phyloP scores from a whole-genome alignment of 2,888 invertebrate genomes.

The Desoria tigrina region DNA sequence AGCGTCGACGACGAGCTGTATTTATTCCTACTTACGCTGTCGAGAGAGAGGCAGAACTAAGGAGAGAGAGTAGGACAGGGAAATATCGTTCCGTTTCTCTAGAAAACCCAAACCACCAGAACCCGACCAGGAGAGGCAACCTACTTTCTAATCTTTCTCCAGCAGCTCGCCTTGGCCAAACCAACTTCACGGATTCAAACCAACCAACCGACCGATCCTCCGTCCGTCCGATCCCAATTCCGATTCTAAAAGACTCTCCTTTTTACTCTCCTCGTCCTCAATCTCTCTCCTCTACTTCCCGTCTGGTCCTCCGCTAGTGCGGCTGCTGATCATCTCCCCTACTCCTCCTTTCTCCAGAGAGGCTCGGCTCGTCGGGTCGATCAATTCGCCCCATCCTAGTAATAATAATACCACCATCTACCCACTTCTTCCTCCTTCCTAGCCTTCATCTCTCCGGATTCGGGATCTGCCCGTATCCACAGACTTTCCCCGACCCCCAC shows the following conservation, averaged over 20 bases:
- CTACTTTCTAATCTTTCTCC: conserved; percentile 17
- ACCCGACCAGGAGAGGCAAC: neutral
- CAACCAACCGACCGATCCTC: conserved; percentile 33
- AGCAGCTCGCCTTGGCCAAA: conserved; percentile 12
- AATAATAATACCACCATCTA: neutral
- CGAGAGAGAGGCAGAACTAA: no score
- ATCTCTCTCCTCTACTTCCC: neutral
- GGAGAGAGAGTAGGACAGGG: no score
- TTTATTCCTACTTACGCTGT: no score
- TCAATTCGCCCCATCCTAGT: conserved; percentile 14
- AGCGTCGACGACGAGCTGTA: no score
- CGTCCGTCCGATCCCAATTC: conserved; percentile 35
- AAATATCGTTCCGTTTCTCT: neutral
- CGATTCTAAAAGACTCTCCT: conserved; percentile 33
- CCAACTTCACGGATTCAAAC: conserved; percentile 35
- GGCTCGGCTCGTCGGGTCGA: conserved; percentile 18
- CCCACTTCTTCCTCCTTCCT: neutral
- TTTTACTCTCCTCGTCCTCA: neutral
- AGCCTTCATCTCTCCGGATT: neutral
- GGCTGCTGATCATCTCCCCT: conserved; percentile 7
- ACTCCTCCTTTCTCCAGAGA: neutral
- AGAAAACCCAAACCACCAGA: neutral
- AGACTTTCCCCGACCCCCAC: no score
- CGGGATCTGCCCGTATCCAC: no score
- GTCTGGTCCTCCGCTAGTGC: conserved; percentile 14